Percentiles rank a stretch among this genome's conserved stretches.
phyloP scores from a whole-genome alignment of 2,797 vertebrate species.

The Rousettus madagascariensis region DNA sequence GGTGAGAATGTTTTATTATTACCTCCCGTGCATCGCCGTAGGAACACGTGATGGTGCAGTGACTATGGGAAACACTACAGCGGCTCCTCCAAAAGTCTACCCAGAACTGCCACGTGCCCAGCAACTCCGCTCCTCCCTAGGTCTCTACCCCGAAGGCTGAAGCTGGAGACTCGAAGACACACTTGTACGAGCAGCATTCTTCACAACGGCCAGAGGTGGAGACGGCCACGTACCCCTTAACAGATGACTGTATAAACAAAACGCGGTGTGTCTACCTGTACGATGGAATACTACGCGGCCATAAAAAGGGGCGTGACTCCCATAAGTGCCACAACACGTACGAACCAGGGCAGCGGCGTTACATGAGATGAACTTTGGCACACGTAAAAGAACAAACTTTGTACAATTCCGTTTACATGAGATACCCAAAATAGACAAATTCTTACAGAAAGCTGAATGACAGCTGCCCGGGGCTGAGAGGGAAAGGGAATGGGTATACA shows the following conservation, averaged over 20 bases:
- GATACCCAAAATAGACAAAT: neutral
- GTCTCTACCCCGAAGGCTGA: neutral
- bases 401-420: neutral
- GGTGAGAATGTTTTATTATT: neutral
- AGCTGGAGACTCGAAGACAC: neutral
- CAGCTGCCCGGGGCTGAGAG: no score
- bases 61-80: neutral
- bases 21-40: neutral
- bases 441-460: neutral
- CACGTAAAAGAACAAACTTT: neutral
- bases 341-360: no score
- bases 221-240: neutral
- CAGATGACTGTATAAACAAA: neutral
- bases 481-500: neutral
- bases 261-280: accelerated
- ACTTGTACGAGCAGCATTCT: neutral
- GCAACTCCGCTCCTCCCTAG: neutral
- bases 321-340: neutral
- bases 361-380: neutral
- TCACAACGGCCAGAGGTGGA: neutral
- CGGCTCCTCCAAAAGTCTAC: neutral
- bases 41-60: neutral
- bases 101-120: neutral
- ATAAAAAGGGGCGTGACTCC: neutral
- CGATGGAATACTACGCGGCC: neutral